Evolutionary conservation across 2,888 invertebrate genomes (phyloP).

Genomic region (Melikaiella ostensackeni): DNA sequence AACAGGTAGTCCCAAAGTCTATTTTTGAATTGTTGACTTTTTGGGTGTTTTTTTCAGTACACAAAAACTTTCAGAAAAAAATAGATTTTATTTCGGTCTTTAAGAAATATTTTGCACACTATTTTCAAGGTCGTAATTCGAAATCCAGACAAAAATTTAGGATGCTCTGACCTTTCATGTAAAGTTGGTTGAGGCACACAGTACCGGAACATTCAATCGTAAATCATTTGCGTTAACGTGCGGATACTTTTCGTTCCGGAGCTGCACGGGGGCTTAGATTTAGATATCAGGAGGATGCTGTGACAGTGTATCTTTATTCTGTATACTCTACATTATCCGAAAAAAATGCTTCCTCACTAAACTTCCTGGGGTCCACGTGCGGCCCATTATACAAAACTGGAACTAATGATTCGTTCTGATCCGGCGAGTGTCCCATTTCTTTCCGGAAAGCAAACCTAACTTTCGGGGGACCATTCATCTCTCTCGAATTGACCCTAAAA

Average conservation of each 20-base stretch:
- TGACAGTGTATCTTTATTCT: slow-evolving; percentile 35
- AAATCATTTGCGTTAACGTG: slow-evolving; percentile 65
- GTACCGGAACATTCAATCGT: slow-evolving; percentile 58
- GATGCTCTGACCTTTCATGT: no score
- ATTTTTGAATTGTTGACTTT: no score
- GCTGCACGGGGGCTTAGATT: slow-evolving; percentile 61
- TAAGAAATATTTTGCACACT: no score
- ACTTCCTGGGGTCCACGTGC: slow-evolving; percentile 73
- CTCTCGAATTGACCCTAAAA: slow-evolving; percentile 2
- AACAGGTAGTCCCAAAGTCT: no score
- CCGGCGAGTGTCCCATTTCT: slow-evolving; percentile 60
- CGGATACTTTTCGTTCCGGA: slow-evolving; percentile 66
- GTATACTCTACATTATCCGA: slow-evolving; percentile 40
- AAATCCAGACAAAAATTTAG: no score
- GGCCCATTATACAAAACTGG: slow-evolving; percentile 64
- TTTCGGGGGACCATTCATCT: neutral
- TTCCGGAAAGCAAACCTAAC: neutral
- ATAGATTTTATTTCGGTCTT: no score
- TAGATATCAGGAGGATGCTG: slow-evolving; percentile 65
- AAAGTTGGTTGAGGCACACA: no score
- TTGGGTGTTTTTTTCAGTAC: no score
- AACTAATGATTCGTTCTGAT: slow-evolving; percentile 76
- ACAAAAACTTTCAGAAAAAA: no score
- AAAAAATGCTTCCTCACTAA: slow-evolving; percentile 68
- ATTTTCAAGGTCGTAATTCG: no score